Evolutionary conservation across 2,113 vertebrate genomes (phyloP), one percentile per base, ranked within the genome.

Genomic region (Grallaria varia): DNA sequence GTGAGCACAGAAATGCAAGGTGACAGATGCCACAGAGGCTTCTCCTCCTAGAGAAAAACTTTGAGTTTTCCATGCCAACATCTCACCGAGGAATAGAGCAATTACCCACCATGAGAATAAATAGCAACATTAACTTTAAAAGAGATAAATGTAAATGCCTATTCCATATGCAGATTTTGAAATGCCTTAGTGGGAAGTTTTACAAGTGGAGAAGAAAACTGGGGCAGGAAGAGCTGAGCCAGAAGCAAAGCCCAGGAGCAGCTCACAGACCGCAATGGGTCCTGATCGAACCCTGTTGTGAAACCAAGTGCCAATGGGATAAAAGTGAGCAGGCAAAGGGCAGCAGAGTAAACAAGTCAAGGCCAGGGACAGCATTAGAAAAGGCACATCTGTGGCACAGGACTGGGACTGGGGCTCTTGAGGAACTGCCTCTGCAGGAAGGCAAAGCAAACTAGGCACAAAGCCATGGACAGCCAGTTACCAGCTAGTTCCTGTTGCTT

Each of bases 301-400:
- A 90, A 91, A 90, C 49, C 0, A 1, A 64, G 24, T 42, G 73
- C 79, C 76, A 72, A 13, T 1, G 10, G 62, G 47, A 73, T 40
- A 82, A 60, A 79, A 84, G 55, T 7, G 63, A 88, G 19, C 2
- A 2, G 63, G 63, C 55, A 93, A 92, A 93, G 33, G 76, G 39
- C 85, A 93, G 73, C 64, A 86, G 42, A 77, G 33, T 33, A 77
- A 77, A 71, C 0, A 0, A 35, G 47, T 35, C 59, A 59, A 30
- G 12, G 75, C 27, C 53, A 37, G 24, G 25, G 14, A 39, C 0
- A 2, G 24, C 27, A 15, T 18, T 60, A 45, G 53, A 40, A 73
- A 71, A 86, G 40, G 62, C 71, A 16, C 0, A 0, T 8, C 8
- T 0, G 0, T 27, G 39, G 69, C 55, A 80, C 27, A 59, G 40